Conservation (phyloP, 2,888 invertebrate genomes). For the Archips xylosteana region DNA sequence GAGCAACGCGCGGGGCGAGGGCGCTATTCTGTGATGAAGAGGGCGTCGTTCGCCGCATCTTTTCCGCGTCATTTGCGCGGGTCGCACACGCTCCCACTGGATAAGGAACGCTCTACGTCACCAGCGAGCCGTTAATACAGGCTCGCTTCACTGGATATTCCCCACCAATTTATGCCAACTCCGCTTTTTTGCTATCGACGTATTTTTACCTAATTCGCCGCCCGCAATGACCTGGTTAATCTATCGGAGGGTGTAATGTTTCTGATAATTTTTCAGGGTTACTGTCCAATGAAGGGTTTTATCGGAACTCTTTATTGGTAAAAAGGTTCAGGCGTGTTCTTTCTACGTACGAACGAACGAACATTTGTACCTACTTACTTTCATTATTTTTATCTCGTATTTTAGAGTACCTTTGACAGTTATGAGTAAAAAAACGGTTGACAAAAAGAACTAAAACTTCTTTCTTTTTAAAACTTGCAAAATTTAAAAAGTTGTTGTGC, state of each 20-base stretch:
- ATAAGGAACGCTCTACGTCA: slow-evolving; percentile 59
- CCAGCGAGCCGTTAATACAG: slow-evolving; percentile 67
- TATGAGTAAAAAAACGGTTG: no score
- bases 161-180: slow-evolving; percentile 57
- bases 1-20: slow-evolving; percentile 29
- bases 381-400: not conserved
- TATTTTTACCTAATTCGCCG: slow-evolving; percentile 37
- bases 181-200: slow-evolving; percentile 41
- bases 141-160: slow-evolving; percentile 70
- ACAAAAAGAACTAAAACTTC: no score
- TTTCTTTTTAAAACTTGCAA: no score
- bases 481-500: no score
- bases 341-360: not conserved
- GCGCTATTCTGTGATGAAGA: slow-evolving; percentile 66
- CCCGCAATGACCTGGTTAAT: slow-evolving; percentile 34
- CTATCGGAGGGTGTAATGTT: slow-evolving; percentile 39
- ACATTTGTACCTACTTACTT: not conserved
- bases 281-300: slow-evolving; percentile 22
- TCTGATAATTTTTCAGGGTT: slow-evolving; percentile 38
- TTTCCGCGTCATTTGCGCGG: slow-evolving; percentile 78
- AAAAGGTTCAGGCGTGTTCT: slow-evolving; percentile 1
- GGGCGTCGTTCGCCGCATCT: slow-evolving; percentile 68
- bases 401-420: no score
- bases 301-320: slow-evolving; percentile 14
- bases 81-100: slow-evolving; percentile 55